Conservation (phyloP, 2,797 vertebrate genomes). For the Linurgus olivaceus region DNA sequence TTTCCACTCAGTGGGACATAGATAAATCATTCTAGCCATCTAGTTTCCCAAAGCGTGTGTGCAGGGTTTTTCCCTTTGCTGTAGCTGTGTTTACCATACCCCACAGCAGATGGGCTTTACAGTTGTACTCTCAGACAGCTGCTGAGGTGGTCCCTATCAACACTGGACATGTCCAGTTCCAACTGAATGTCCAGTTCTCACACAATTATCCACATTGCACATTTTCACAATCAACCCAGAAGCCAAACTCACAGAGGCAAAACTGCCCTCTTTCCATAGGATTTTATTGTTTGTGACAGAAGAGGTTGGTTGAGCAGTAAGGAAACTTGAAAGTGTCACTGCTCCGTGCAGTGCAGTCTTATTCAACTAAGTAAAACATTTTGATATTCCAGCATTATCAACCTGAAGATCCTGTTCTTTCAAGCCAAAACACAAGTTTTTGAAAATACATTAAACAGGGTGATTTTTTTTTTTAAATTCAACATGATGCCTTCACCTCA, state of each 20-base stretch:
- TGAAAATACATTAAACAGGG: neutral
- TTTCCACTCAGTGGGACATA: neutral
- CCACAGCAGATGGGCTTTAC: neutral
- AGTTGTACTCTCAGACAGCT: neutral
- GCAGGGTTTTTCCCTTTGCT: neutral
- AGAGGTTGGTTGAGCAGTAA: neutral
- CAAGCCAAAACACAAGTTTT: neutral
- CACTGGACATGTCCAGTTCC: neutral
- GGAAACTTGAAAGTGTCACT: neutral
- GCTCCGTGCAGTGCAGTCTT: neutral
- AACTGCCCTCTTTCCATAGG: neutral
- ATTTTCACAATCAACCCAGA: neutral
- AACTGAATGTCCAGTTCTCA: neutral
- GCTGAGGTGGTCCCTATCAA: neutral
- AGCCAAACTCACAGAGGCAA: neutral
- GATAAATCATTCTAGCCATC: neutral
- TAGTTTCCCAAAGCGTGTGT: neutral
- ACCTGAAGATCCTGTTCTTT: neutral
- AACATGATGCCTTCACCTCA: neutral
- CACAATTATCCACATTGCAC: neutral
- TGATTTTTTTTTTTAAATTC: neutral
- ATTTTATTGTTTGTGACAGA: neutral
- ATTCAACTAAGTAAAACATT: neutral
- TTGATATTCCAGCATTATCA: neutral
- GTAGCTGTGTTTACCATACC: neutral